Base-by-base conservation (phyloP, 2,888 invertebrate species). In the Ommatoiulus sabulosus region DNA sequence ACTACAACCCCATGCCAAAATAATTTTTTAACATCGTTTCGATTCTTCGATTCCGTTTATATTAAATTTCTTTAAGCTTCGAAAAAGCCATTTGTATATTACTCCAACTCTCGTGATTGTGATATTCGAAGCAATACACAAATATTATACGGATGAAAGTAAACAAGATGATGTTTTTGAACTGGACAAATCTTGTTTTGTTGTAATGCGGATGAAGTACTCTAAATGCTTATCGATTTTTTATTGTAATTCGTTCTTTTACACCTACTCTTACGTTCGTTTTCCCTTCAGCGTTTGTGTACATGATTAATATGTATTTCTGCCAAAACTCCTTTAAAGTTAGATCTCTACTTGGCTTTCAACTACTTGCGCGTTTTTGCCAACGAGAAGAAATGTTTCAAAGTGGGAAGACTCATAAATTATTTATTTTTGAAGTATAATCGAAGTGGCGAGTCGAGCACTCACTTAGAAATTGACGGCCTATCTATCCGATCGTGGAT, bases 391-490 rank as follows among this genome's bases (percentile, higher is more conserved):
- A 80, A 80, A 80, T 43, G 80, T 80, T 80, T 80, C 80, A 35
- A 80, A 80, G 24, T 80, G 80, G 80, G 80, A 43, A 80, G 35
- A 35, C 80, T 80, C 35, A 80, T 80, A 80, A 80, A 80, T 80
- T 35, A 80, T 80, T 80, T 80, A 80, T 80, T 80, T 80, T 80
- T 80, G 12, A 80, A 80, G 80, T 80, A 80, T 80, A 80, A 80
- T 80, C 80, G 80, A 80, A 80, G 80, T 80, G 80, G 80, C 35
- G 80, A 80, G 80, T 80, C 80, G 80, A 80, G 80, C 80, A 80
- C 80, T 80, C 80, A 80, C 80, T 80, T 80, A 80, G 24, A 80
- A 80, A 80, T 80, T 80, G 80, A 43, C 80, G 80, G 80, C 35
- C 80, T 80, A 80, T 80, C 80, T 80, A 43, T 15, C 80, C 35